These are phyloP conservation scores for Pelvicachromis taeniatus DNA, from an alignment of 2,113 vertebrate species.

Conservation along the genomic window DNA sequence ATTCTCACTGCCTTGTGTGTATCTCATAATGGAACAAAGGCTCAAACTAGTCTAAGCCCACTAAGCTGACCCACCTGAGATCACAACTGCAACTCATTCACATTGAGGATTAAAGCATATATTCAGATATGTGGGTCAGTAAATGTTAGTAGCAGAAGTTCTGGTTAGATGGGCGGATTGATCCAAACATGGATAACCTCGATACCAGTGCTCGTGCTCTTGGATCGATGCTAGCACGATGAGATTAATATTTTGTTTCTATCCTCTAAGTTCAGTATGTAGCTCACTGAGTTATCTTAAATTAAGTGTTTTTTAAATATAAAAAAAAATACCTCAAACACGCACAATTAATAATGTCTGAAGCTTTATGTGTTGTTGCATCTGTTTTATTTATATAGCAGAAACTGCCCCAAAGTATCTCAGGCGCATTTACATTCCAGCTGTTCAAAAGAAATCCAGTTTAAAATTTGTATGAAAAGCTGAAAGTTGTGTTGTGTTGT, in stretches of 20 bases:
- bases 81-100: background rate
- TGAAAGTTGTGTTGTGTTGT: background rate
- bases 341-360: background rate
- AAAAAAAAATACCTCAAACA: background rate
- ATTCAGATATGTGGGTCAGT: background rate
- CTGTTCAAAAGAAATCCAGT: background rate
- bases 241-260: background rate
- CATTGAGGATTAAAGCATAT: background rate
- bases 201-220: too few relatives aligned
- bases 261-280: background rate
- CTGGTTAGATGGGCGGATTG: background rate
- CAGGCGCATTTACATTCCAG: background rate
- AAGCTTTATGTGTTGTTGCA: background rate
- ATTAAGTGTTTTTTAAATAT: too few relatives aligned
- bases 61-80: background rate
- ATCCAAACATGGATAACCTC: background rate
- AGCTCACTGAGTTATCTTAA: background rate
- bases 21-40: background rate
- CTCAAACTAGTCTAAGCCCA: background rate
- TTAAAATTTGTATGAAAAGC: background rate
- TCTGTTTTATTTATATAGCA: background rate
- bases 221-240: background rate
- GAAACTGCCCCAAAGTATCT: background rate
- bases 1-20: background rate
- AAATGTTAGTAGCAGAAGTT: background rate